Percentiles rank a stretch among this genome's conserved stretches.
These are phyloP conservation scores for Baryphthengus martii DNA, from an alignment of 2,113 vertebrate species.

Conservation along the genomic window DNA sequence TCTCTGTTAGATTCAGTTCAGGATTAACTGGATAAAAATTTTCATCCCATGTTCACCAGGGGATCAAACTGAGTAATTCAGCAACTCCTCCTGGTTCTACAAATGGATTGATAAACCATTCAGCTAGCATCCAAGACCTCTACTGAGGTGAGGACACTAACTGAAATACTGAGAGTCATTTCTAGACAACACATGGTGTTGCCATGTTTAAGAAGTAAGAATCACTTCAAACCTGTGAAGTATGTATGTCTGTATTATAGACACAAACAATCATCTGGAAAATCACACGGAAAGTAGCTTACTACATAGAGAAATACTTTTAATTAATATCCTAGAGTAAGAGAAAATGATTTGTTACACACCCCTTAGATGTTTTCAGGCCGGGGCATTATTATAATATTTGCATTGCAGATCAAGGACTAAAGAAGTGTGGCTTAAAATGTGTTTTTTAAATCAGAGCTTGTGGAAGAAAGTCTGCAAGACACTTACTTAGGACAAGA, in stretches of 20 bases:
- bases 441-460: not conserved
- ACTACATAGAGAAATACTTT: not conserved
- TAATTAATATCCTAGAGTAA: slow-evolving; percentile 41
- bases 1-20: not conserved
- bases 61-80: not conserved
- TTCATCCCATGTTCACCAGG: not conserved
- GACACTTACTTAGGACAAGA: slow-evolving; percentile 3
- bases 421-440: slow-evolving; percentile 35
- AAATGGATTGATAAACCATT: not conserved
- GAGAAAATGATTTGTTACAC: slow-evolving; percentile 35
- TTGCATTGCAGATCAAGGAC: slow-evolving; percentile 23
- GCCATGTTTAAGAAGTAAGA: not conserved
- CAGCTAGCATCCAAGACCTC: not conserved
- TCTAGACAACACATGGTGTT: not conserved
- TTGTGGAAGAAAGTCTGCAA: not conserved
- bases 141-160: not conserved
- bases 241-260: not conserved
- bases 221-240: not conserved
- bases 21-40: not conserved
- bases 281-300: not conserved
- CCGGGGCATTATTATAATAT: not conserved
- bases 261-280: not conserved
- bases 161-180: not conserved
- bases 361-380: slow-evolving; percentile 13
- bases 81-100: not conserved